Evolutionary conservation across 2,113 vertebrate species (phyloP).

Genomic region (Apistogramma diplotaenia): DNA sequence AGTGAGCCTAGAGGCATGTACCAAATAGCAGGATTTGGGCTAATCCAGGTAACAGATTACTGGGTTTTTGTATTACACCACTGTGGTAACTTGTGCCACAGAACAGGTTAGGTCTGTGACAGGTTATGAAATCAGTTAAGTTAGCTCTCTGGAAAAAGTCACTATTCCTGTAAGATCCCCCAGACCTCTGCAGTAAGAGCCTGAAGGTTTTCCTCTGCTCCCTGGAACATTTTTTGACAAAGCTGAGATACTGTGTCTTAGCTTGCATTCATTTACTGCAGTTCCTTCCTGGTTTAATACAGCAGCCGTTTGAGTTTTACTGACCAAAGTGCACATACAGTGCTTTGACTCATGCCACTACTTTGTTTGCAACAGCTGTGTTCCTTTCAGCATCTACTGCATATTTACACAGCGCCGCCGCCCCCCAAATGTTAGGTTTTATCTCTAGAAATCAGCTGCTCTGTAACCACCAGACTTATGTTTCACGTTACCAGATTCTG

Average conservation of each 20-base stretch:
- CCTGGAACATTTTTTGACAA: no score
- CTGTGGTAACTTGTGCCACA: accelerated
- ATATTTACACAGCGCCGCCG: accelerated
- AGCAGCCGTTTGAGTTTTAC: no score
- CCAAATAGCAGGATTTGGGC: not conserved
- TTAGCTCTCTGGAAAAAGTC: not conserved
- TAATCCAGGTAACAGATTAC: not conserved
- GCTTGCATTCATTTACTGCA: no score
- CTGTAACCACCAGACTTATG: not conserved
- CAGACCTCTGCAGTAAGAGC: no score
- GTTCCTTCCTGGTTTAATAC: no score
- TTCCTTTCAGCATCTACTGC: not conserved
- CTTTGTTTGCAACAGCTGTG: not conserved
- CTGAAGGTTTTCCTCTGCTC: no score
- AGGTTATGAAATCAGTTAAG: not conserved
- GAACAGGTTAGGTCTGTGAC: not conserved
- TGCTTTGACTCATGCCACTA: no score
- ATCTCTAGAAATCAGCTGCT: not conserved
- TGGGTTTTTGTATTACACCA: not conserved
- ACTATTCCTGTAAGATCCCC: not conserved
- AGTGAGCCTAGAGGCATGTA: not conserved
- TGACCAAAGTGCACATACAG: no score
- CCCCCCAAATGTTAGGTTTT: not conserved
- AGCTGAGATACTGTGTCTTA: no score
- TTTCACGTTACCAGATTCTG: not conserved